Percentiles rank a stretch among this genome's conserved stretches.
phyloP scores from a whole-genome alignment of 2,113 vertebrate genomes.

The Lipophrys pholis region DNA sequence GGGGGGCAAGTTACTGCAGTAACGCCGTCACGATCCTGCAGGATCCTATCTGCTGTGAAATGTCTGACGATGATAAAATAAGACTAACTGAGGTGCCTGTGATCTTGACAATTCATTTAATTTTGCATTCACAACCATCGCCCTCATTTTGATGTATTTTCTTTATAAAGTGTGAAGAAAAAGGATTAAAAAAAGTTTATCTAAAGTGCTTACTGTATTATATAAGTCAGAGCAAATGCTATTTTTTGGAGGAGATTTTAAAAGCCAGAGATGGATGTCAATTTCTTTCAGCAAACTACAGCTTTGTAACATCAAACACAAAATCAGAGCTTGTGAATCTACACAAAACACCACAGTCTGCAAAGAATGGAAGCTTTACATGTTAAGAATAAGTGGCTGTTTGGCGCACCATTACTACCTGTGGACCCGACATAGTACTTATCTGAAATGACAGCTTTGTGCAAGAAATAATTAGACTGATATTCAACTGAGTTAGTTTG shows the following conservation, averaged over 20 bases:
- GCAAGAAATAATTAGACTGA: no score
- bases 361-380: no score
- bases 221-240: background rate
- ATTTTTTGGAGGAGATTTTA: background rate
- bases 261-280: background rate
- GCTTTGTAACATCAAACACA: background rate
- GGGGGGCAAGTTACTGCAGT: slow-evolving; percentile 33
- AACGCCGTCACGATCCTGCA: slow-evolving; percentile 41
- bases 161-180: slow-evolving; percentile 2
- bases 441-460: no score
- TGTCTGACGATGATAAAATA: slow-evolving; percentile 23
- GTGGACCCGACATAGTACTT: no score
- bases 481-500: no score
- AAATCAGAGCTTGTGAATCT: background rate
- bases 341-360: background rate
- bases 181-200: background rate
- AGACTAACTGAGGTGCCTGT: background rate
- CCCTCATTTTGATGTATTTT: slow-evolving; percentile 1
- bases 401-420: no score
- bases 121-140: slow-evolving; percentile 25
- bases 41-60: slow-evolving; percentile 48
- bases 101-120: slow-evolving; percentile 18
- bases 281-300: background rate
- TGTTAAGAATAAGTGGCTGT: no score
- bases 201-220: background rate